A percentile compares a stretch with the other conserved stretches of the same genome.
Evolutionary conservation across 2,888 invertebrate species (phyloP).

Genomic region (Rhagium mordax): DNA sequence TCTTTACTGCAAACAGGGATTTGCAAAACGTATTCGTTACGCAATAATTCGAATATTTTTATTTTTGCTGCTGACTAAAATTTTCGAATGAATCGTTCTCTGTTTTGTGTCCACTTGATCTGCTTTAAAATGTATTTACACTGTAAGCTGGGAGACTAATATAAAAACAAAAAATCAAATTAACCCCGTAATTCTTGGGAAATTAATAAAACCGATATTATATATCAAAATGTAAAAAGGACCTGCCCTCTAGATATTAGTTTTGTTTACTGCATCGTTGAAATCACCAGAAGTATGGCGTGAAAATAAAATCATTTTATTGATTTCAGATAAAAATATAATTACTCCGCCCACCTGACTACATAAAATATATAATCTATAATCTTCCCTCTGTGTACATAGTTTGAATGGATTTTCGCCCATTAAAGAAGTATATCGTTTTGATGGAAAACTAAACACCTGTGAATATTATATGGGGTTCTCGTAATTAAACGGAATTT

Average conservation of each 20-base stretch:
- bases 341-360: not conserved
- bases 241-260: not conserved
- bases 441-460: too few relatives aligned
- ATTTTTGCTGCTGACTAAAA: too few relatives aligned
- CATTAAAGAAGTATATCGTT: too few relatives aligned
- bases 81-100: not conserved
- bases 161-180: not conserved
- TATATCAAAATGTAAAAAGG: not conserved
- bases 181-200: not conserved
- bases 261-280: conserved; percentile 18
- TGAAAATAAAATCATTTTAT: not conserved
- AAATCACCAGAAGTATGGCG: conserved; percentile 9
- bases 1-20: too few relatives aligned
- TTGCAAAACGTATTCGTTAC: too few relatives aligned
- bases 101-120: not conserved
- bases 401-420: too few relatives aligned
- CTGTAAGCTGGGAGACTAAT: not conserved
- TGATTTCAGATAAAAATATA: not conserved
- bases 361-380: not conserved
- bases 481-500: not conserved
- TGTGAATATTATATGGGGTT: not conserved
- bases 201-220: not conserved
- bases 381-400: not conserved
- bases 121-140: not conserved
- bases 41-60: too few relatives aligned